phyloP scores from a whole-genome alignment of 2,888 invertebrate species.

The Craniophora ligustri region DNA sequence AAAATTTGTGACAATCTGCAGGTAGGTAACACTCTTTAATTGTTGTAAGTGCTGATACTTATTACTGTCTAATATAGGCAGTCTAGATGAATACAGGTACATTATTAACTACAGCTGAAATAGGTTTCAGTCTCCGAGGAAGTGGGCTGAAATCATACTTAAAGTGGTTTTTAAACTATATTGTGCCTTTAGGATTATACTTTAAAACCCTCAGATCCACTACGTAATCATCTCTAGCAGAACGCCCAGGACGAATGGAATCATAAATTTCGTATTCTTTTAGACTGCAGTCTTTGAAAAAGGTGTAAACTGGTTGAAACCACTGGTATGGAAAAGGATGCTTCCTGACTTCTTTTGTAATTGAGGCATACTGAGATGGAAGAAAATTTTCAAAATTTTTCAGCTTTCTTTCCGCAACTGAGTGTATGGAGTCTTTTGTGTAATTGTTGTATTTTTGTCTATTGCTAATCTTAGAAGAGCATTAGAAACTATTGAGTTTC shows the following conservation, averaged over 20 bases:
- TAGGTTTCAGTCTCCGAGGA: slow-evolving; percentile 35
- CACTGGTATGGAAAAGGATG: background rate
- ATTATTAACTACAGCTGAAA: too few species aligned
- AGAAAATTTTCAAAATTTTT: slow-evolving; percentile 48
- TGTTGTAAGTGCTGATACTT: too few species aligned
- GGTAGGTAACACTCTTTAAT: too few species aligned
- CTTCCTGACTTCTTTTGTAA: background rate
- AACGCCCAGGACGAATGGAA: slow-evolving; percentile 29
- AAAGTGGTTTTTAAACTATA: slow-evolving; percentile 24
- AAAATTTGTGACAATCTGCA: too few species aligned
- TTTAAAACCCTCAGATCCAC: slow-evolving; percentile 31
- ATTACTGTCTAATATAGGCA: too few species aligned
- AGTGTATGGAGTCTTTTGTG: slow-evolving; percentile 62
- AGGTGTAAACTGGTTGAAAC: background rate
- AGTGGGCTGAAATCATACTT: slow-evolving; percentile 20
- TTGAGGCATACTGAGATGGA: slow-evolving; percentile 7
- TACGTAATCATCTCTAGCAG: slow-evolving; percentile 29
- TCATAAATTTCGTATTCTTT: slow-evolving; percentile 14
- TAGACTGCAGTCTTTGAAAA: background rate
- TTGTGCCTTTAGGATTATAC: slow-evolving; percentile 27
- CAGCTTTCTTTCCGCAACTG: slow-evolving; percentile 62
- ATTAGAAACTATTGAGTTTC: slow-evolving; percentile 52
- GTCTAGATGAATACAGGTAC: too few species aligned
- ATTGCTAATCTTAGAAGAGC: slow-evolving; percentile 47
- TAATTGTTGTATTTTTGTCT: slow-evolving; percentile 38